These are phyloP conservation scores for Montipora capricornis DNA, from an alignment of 64 coral and sea anemone species.

Conservation along the genomic window DNA sequence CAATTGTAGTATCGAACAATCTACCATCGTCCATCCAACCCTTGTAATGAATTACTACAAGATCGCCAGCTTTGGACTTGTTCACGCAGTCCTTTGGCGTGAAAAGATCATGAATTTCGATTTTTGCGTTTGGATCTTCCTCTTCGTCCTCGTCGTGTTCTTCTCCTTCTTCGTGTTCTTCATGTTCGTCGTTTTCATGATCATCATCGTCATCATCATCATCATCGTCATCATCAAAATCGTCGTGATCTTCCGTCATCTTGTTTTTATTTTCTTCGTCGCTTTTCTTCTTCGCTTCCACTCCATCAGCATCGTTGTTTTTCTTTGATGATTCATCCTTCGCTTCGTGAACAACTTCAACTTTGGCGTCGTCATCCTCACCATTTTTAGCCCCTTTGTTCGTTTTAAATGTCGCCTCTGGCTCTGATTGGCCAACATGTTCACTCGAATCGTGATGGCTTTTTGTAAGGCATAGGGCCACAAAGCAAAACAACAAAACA, in stretches of 20 bases:
- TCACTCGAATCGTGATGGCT: constrained; percentile 17
- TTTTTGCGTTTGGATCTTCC: constrained; percentile 88
- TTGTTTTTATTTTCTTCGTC: constrained; percentile 20
- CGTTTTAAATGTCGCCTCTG: constrained; percentile 55
- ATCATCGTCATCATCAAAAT: constrained; percentile 58
- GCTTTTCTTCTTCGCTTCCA: constrained; percentile 17
- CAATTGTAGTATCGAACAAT: constrained; percentile 89
- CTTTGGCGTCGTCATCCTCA: constrained; percentile 88
- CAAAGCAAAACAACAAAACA: constrained; percentile 30
- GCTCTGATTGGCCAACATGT: constrained; percentile 19
- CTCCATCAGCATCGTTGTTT: not conserved
- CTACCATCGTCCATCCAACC: constrained; percentile 86
- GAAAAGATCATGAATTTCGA: constrained; percentile 87
- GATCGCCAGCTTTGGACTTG: constrained; percentile 88
- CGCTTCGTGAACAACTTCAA: constrained; percentile 63
- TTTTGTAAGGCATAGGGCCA: constrained; percentile 26
- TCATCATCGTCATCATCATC: constrained; percentile 30
- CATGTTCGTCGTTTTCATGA: constrained; percentile 6
- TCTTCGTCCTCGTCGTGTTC: constrained; percentile 58
- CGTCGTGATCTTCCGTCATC: constrained; percentile 45
- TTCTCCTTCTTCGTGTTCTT: not conserved
- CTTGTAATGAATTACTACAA: constrained; percentile 94
- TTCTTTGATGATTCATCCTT: constrained; percentile 32
- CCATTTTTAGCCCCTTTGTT: constrained; percentile 52
- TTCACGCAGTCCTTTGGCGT: constrained; percentile 79